Evolutionary conservation across 2,888 invertebrate species (phyloP).

Genomic region (Adelognathus sp.): DNA sequence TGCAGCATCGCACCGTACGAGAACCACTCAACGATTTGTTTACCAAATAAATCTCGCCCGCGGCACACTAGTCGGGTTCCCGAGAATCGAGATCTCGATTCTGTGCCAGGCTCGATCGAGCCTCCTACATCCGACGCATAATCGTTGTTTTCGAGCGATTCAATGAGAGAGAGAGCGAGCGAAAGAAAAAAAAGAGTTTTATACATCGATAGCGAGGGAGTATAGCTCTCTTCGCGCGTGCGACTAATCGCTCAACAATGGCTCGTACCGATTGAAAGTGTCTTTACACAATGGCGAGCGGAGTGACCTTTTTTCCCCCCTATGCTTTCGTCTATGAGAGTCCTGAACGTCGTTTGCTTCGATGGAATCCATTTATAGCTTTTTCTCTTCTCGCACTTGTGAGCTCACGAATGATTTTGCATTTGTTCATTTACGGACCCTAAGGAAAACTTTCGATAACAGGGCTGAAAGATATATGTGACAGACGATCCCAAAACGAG

Average conservation of each 20-base stretch:
- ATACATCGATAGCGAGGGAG: constrained; percentile 50
- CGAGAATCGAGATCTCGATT: constrained; percentile 55
- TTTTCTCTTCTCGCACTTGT: background rate
- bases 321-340: background rate
- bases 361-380: constrained; percentile 1
- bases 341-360: background rate
- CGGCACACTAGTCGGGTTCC: constrained; percentile 17
- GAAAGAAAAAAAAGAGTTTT: constrained; percentile 28
- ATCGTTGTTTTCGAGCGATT: constrained; percentile 51
- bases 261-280: constrained; percentile 40
- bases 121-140: constrained; percentile 32
- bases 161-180: constrained; percentile 28
- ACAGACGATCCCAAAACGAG: too few relatives aligned
- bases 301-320: constrained; percentile 3
- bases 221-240: constrained; percentile 10
- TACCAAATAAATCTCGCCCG: constrained; percentile 65
- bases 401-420: background rate
- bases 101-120: constrained; percentile 47
- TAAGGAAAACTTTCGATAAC: too few relatives aligned
- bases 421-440: too few relatives aligned
- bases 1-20: constrained; percentile 48
- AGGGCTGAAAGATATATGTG: too few relatives aligned
- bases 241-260: constrained; percentile 42
- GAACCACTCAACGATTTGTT: constrained; percentile 62
- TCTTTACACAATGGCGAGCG: constrained; percentile 28